Evolutionary conservation across 2,113 vertebrate species (phyloP), one percentile per base, ranked within the genome.

Genomic region (Elanoides forficatus): DNA sequence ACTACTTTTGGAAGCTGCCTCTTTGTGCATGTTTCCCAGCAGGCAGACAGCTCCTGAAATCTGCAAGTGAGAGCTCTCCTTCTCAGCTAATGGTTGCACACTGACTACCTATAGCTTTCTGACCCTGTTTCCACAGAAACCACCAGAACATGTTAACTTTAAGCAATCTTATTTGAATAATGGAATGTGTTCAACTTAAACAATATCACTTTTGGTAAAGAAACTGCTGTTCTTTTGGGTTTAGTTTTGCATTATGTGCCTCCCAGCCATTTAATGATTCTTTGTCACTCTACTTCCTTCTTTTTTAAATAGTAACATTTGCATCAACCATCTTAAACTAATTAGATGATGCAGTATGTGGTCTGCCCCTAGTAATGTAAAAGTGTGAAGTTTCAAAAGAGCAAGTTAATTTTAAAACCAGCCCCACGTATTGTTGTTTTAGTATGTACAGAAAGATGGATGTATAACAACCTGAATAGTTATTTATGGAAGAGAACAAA

Each of bases 91-190:
- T 2, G 5, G 75, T 10, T 14, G n/a, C 58, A 38, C 0, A 0
- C 67, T 70, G 74, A 50, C 96, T 96, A 83, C 93, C 86, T 95
- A 42, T 63, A 71, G 71, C 16, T 95, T 97, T 97, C 62, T 95
- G 85, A 96, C 81, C 95, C 88, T 89, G 93, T 97, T 98, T 98
- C 90, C 90, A 96, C 93, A 97, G 97, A 97, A 98, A 97, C 81
- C 58, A 83, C 32, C n/a, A 88, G 81, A 94, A 72, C 6, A 10
- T 20, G 29, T 79, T 95, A 81, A 81, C 86, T 91, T 72, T 86
- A 93, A 95, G 55, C 29, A 79, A 59, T 70, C 52, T 80, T 91
- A 83, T 96, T 95, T 97, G 32, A 97, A 96, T 97, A 96, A 95
- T 91, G 63, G 36, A 89, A 53, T 40, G 56, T 73, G 73, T 90